These are phyloP conservation scores for Malurus melanocephalus DNA, from an alignment of 2,113 vertebrate species.

Conservation along the genomic window DNA sequence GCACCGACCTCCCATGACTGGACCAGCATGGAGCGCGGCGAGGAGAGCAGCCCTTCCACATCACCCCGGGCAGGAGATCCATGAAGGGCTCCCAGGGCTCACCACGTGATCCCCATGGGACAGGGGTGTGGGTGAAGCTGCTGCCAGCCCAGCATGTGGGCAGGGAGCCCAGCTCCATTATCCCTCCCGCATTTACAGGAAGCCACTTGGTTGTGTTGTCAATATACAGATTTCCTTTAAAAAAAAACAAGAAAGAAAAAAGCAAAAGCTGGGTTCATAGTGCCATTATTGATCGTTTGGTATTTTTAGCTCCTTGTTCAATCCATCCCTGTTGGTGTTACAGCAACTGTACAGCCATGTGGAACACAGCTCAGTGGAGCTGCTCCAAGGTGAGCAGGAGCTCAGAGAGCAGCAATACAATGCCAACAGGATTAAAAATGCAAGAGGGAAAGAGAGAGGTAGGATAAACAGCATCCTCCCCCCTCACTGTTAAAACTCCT, in stretches of 20 bases:
- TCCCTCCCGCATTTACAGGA: slow-evolving; percentile 28
- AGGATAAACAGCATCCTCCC: background rate
- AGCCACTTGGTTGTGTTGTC: slow-evolving; percentile 16
- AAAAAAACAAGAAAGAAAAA: background rate
- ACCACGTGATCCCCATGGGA: background rate
- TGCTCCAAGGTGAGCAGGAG: background rate
- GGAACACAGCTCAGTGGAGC: background rate
- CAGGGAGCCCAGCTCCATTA: background rate
- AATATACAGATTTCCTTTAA: slow-evolving; percentile 19
- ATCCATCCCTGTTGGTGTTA: background rate
- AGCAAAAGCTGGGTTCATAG: background rate
- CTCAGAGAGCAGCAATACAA: background rate
- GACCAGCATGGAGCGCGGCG: background rate
- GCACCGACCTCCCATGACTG: background rate
- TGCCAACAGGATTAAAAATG: background rate
- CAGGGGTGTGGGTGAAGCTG: accelerated
- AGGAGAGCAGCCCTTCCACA: background rate
- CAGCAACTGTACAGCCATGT: background rate
- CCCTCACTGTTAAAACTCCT: background rate
- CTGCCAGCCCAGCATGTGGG: background rate
- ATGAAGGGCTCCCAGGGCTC: background rate
- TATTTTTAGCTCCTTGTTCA: slow-evolving; percentile 69
- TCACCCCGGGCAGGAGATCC: background rate
- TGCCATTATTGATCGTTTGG: background rate
- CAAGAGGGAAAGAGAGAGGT: background rate